A percentile compares a stretch with the other conserved stretches of the same genome.
Evolutionary conservation across 2,797 vertebrate genomes (phyloP).

Genomic region (Smutsia gigantea): DNA sequence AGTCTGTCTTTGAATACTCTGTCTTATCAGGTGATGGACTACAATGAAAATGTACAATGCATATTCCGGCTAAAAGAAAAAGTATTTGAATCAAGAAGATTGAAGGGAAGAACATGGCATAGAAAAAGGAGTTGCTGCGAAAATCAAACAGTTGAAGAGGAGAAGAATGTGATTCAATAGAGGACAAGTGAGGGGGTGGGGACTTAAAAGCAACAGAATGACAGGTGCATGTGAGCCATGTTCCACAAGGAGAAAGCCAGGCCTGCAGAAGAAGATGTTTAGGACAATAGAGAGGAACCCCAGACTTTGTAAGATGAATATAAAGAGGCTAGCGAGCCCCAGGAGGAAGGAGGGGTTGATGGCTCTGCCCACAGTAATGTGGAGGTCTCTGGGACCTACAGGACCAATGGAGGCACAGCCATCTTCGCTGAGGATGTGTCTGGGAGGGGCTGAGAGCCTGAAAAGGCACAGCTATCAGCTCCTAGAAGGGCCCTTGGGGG

Average conservation of each 20-base stretch:
- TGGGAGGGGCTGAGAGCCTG: background rate
- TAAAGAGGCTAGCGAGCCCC: background rate
- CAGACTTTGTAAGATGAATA: background rate
- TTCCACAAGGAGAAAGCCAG: background rate
- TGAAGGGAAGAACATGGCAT: background rate
- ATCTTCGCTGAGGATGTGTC: background rate
- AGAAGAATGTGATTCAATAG: no score
- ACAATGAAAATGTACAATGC: background rate
- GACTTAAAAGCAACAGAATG: accelerated
- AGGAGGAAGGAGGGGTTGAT: background rate
- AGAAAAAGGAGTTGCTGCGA: background rate
- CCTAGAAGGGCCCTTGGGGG: background rate
- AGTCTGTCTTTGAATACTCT: background rate
- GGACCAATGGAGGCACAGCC: background rate
- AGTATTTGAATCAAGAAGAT: background rate
- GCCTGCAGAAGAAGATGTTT: background rate
- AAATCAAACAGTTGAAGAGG: accelerated
- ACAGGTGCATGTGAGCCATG: accelerated
- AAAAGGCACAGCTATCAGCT: background rate
- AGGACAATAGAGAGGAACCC: background rate
- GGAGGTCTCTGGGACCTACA: background rate
- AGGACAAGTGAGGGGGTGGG: background rate
- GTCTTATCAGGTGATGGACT: background rate
- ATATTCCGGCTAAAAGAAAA: no score
- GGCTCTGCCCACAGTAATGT: background rate